Evolutionary conservation across 2,113 vertebrate species (phyloP).

Genomic region (Tetrao urogallus): DNA sequence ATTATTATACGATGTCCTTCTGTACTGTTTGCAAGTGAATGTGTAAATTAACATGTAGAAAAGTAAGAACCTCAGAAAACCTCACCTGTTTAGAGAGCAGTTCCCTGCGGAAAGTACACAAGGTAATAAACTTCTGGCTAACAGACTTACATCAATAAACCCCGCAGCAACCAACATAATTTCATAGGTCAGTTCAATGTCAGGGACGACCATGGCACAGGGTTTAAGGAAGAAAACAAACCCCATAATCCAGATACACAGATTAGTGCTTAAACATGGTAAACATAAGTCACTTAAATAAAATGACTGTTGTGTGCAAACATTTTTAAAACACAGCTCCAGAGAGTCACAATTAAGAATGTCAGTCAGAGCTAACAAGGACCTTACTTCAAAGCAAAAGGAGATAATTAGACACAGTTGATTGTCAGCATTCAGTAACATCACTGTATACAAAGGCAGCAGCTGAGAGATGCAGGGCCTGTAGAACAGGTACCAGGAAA

Average conservation of each 20-base stretch:
- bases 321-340: slow-evolving; percentile 36
- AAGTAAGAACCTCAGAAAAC: neutral
- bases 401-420: slow-evolving; percentile 18
- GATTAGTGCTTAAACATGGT: slow-evolving; percentile 9
- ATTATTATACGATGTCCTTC: neutral
- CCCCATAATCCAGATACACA: neutral
- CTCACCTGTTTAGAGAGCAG: slow-evolving; percentile 88
- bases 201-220: slow-evolving; percentile 86
- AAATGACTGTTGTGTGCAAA: slow-evolving; percentile 42
- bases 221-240: slow-evolving; percentile 71
- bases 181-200: slow-evolving; percentile 87
- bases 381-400: slow-evolving; percentile 37
- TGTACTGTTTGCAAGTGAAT: neutral
- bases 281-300: slow-evolving; percentile 31
- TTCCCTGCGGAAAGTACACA: slow-evolving; percentile 82
- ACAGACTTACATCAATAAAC: slow-evolving; percentile 77
- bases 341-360: slow-evolving; percentile 54
- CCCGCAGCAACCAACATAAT: slow-evolving; percentile 86
- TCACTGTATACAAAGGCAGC: neutral
- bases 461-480: neutral
- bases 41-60: neutral
- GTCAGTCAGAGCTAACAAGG: slow-evolving; percentile 65
- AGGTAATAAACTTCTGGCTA: slow-evolving; percentile 84
- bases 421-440: slow-evolving; percentile 12
- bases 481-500: neutral